These are phyloP conservation scores for Drosophila ficusphila DNA, from an alignment of 1,140 invertebrate species.

Conservation along the genomic window DNA sequence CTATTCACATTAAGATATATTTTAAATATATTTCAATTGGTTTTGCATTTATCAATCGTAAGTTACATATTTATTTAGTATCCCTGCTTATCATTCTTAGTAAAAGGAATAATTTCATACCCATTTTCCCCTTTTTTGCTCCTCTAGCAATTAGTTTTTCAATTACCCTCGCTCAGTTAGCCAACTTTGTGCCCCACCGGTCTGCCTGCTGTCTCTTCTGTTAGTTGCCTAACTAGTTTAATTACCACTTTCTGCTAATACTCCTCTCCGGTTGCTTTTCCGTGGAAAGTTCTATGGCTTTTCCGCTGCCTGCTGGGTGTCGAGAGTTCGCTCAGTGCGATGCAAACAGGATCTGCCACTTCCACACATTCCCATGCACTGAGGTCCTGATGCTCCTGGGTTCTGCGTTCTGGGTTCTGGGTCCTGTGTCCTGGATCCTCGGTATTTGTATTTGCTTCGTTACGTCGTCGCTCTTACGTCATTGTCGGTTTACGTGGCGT, in stretches of 20 bases:
- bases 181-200: conserved; percentile 4
- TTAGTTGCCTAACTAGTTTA: conserved; percentile 41
- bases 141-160: conserved; percentile 21
- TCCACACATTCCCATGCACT: conserved; percentile 11
- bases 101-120: too few species aligned
- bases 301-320: conserved; percentile 37
- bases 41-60: too few species aligned
- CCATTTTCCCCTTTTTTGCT: too few species aligned
- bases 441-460: conserved; percentile 32
- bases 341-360: conserved; percentile 25
- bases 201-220: conserved; percentile 16
- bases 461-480: conserved; percentile 50
- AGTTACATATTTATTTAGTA: too few species aligned
- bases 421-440: too few species aligned
- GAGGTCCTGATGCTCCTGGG: neutral
- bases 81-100: too few species aligned
- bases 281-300: conserved; percentile 18
- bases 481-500: conserved; percentile 52
- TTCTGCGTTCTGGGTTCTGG: too few species aligned
- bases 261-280: conserved; percentile 3
- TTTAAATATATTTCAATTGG: too few species aligned
- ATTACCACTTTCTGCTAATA: conserved; percentile 17
- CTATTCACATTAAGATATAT: too few species aligned
- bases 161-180: conserved; percentile 23
- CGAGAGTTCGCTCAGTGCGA: conserved; percentile 12